Evolutionary conservation across 2,888 invertebrate species (phyloP).

Genomic region (Helleia helle): DNA sequence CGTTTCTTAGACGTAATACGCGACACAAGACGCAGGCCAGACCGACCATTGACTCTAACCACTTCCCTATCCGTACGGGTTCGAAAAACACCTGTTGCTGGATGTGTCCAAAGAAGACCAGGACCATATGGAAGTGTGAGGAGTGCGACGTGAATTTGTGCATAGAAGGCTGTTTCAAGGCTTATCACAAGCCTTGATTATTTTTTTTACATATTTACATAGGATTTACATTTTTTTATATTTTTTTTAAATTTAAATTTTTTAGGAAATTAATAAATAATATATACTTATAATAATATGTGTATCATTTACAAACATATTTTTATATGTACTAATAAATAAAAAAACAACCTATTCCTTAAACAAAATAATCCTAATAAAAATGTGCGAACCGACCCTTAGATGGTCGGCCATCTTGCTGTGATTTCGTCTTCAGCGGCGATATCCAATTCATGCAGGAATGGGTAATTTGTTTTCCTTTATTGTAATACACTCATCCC

Average conservation of each 20-base stretch:
- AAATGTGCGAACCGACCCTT: too few species aligned
- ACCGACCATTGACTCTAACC: conserved; percentile 12
- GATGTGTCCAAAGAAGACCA: conserved; percentile 17
- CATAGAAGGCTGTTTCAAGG: conserved; percentile 22
- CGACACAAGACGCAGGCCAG: conserved; percentile 6
- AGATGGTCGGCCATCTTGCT: background rate
- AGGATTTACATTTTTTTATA: background rate
- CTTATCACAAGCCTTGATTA: conserved; percentile 20
- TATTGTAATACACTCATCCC: background rate
- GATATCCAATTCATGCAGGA: too few species aligned
- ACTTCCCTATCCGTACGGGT: conserved; percentile 20
- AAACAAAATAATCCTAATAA: too few species aligned
- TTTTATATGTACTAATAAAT: too few species aligned
- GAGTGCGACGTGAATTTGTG: conserved; percentile 24
- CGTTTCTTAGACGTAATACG: too few species aligned
- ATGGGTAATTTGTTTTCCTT: too few species aligned
- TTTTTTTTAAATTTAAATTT: background rate
- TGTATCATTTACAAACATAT: too few species aligned
- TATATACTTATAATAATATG: too few species aligned
- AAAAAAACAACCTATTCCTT: too few species aligned
- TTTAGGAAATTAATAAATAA: background rate
- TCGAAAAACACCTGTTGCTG: conserved; percentile 17
- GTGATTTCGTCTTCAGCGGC: background rate
- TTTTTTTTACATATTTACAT: background rate
- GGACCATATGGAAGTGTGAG: conserved; percentile 23